These are phyloP conservation scores for Taeniopygia guttata DNA, from an alignment of 2,797 vertebrate genomes.

Conservation along the genomic window DNA sequence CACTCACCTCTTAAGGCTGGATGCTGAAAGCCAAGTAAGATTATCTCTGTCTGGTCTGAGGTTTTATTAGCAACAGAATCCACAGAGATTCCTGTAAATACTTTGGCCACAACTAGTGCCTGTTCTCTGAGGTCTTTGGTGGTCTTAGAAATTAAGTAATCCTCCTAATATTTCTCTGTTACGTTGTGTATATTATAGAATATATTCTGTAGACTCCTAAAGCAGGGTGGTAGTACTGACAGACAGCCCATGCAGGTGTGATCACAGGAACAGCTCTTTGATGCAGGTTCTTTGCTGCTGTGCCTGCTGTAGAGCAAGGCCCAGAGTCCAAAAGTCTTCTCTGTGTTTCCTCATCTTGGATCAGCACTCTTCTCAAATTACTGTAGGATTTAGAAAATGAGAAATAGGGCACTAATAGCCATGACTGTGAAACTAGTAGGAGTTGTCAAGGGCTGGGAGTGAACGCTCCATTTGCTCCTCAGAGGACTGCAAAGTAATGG, in stretches of 20 bases:
- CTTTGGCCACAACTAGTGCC: neutral
- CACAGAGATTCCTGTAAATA: neutral
- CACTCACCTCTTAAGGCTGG: neutral
- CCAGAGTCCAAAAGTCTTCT: neutral
- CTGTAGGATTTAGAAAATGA: neutral
- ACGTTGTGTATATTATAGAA: neutral
- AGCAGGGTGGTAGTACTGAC: neutral
- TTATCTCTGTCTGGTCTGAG: neutral
- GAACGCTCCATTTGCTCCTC: neutral
- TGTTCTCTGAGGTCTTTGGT: neutral
- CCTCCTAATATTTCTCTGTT: neutral
- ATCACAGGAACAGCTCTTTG: neutral
- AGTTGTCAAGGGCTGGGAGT: neutral
- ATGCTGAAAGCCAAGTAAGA: neutral
- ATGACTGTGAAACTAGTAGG: neutral
- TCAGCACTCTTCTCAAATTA: neutral
- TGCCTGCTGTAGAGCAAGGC: neutral
- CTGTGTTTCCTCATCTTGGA: neutral
- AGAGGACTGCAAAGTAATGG: neutral
- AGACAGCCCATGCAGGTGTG: accelerated
- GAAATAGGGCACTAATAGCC: neutral
- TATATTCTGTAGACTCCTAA: neutral
- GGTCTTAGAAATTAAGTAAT: neutral
- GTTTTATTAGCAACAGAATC: neutral
- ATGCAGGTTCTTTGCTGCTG: neutral